Evolutionary conservation across 2,888 invertebrate genomes (phyloP), one percentile per base, ranked within the genome.

Genomic region (Fragum fragum): DNA sequence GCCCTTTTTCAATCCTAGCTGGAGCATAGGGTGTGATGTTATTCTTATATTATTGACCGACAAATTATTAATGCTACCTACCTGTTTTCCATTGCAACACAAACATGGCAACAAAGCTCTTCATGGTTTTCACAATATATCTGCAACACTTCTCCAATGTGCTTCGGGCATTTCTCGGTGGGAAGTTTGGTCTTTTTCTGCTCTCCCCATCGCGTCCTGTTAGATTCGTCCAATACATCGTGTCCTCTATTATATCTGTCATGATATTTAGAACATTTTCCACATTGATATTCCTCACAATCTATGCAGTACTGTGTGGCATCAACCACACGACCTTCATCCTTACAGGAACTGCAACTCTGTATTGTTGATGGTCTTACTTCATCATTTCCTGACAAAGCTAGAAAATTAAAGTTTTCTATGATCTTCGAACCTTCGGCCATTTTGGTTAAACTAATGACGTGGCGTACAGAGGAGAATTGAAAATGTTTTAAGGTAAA

Each of bases 11-110:
- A n/a, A n/a, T n/a, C n/a, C n/a, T n/a, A n/a, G n/a, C n/a, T n/a
- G n/a, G n/a, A n/a, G n/a, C n/a, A n/a, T n/a, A n/a, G n/a, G n/a
- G n/a, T n/a, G n/a, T n/a, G n/a, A n/a, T n/a, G n/a, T n/a, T n/a
- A n/a, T n/a, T n/a, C n/a, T n/a, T n/a, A n/a, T n/a, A n/a, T n/a
- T n/a, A n/a, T n/a, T n/a, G n/a, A n/a, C n/a, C n/a, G n/a, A n/a
- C n/a, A n/a, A n/a, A n/a, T n/a, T n/a, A n/a, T n/a, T n/a, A n/a
- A n/a, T n/a, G n/a, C n/a, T n/a, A n/a, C n/a, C n/a, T 68, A 68
- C 66, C 66, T 68, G 66, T 68, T 39, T 39, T 68, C 42, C 39
- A 68, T 32, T 36, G 66, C 36, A 14, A 68, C 42, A 68, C 66
- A 68, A 5, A 68, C 66, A 23, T 68, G 66, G n/a, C 66, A 68